Conservation (phyloP, 2,888 invertebrate species). For the Drosophila cracens region DNA sequence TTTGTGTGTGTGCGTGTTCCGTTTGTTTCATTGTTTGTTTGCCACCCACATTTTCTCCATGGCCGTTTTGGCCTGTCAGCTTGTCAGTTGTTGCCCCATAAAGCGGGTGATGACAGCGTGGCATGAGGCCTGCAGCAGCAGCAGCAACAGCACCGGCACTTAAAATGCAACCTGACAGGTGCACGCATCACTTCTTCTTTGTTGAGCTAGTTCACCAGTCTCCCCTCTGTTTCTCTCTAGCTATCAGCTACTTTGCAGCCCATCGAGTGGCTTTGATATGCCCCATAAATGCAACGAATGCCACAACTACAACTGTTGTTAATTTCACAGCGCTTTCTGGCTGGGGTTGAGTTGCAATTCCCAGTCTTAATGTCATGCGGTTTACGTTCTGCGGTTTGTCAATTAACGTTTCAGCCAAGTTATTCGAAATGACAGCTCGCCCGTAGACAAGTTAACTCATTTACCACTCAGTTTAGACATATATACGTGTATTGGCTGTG, state of each 20-base stretch:
- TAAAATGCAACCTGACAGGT: constrained; percentile 71
- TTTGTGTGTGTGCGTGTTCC: constrained; percentile 40
- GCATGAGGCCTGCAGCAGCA: constrained; percentile 22
- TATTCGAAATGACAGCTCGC: constrained; percentile 5
- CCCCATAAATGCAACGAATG: constrained; percentile 38
- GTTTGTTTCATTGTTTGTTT: constrained; percentile 42
- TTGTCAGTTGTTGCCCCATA: constrained; percentile 70
- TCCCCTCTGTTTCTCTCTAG: neutral
- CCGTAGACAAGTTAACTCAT: constrained; percentile 1
- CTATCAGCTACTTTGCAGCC: constrained; percentile 38
- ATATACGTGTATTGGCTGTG: neutral
- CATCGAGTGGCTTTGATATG: constrained; percentile 31
- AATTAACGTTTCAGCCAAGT: constrained; percentile 9
- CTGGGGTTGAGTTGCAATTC: neutral
- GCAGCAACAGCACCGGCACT: constrained; percentile 32
- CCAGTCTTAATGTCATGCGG: constrained; percentile 9
- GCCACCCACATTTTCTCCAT: constrained; percentile 21
- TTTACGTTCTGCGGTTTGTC: constrained; percentile 3
- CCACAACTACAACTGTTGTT: constrained; percentile 8
- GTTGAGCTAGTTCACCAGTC: constrained; percentile 52
- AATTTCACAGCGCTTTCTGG: constrained; percentile 20
- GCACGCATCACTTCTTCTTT: constrained; percentile 60
- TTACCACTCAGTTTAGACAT: neutral
- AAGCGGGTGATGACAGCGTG: constrained; percentile 58
- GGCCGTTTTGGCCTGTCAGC: constrained; percentile 68